These are phyloP conservation scores for Corythoichthys intestinalis DNA, from an alignment of 2,113 vertebrate species.

Conservation along the genomic window DNA sequence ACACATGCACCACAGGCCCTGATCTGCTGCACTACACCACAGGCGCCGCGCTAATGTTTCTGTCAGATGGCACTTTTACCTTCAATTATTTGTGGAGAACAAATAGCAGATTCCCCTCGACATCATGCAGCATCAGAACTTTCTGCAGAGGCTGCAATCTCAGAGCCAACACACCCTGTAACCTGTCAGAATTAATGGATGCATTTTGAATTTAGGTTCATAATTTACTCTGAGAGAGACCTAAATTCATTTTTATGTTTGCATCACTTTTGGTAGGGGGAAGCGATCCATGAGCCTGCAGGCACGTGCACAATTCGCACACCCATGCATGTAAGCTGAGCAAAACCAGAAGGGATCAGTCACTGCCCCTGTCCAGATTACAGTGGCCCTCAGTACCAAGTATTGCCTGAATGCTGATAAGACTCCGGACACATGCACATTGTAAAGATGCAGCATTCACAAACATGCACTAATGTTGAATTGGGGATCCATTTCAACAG, in stretches of 20 bases:
- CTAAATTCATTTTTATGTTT: conserved; percentile 29
- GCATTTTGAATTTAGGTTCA: conserved; percentile 30
- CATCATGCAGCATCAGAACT: conserved; percentile 34
- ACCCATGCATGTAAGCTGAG: not conserved
- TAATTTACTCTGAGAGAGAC: conserved; percentile 34
- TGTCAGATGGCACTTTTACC: conserved; percentile 38
- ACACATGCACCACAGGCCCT: not conserved
- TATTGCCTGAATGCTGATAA: conserved; percentile 45
- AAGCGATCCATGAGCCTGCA: conserved; percentile 7
- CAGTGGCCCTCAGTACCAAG: conserved; percentile 36
- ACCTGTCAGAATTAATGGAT: conserved; percentile 58
- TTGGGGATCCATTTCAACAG: conserved; percentile 25
- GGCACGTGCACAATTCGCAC: not conserved
- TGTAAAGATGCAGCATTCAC: conserved; percentile 2
- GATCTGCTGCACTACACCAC: conserved; percentile 11
- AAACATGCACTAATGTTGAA: conserved; percentile 8
- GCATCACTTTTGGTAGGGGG: conserved; percentile 10
- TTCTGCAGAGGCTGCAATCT: conserved; percentile 23
- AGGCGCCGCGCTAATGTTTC: conserved; percentile 37
- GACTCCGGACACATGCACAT: conserved; percentile 1
- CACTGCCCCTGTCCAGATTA: conserved; percentile 52
- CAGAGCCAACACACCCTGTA: conserved; percentile 19
- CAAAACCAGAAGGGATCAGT: conserved; percentile 37
- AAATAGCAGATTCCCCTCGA: conserved; percentile 35
- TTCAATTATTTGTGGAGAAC: conserved; percentile 40